Base-by-base conservation (phyloP, 2,797 vertebrate genomes). In the Karalla daura region DNA sequence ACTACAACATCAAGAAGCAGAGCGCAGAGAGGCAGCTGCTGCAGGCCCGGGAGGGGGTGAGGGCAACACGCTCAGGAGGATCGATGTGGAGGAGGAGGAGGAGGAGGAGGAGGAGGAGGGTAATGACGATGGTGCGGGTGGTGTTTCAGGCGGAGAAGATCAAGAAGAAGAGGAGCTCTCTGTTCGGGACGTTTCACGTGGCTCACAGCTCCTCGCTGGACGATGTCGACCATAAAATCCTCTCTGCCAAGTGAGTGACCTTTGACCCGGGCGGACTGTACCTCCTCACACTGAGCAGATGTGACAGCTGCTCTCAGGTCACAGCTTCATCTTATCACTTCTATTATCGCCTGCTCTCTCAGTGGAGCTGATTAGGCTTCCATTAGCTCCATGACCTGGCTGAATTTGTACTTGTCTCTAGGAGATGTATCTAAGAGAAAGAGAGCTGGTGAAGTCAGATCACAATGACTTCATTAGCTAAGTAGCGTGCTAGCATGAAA, bases 171-270 rank as follows among this genome's bases (percentile, higher is more conserved):
- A 91, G 95, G 84, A 96, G 93, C 62, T 96, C 97, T 30, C 93
- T 99, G 8, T 98, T 98, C 56, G 97, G 97, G 59, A 98, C 97
- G 0, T 93, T 98, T 45, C 96, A 98, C 1, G 96, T 98, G 59
- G 97, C 97, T 75, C 97, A 98, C 74, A 99, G 97, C 73, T 98
- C 97, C n/a, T 98, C 96, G 0, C 83, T 99, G 47, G 97, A 99
- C 43, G 96, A 98, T 44, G 97, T 99, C 25, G 97, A 99, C 91
- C 96, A 99, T 87, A 97, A 98, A 90, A 99, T 99, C 84, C 94
- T 98, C 64, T 94, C 96, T 70, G 97, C 97, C 73, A 99, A 98
- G 97, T 98, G 91, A 95, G 95, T 74, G 33, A 35, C 32, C n/a
- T 62, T 40, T 27, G 40, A 53, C 45, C 32, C 5, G 37, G 10